phyloP scores from a whole-genome alignment of 2,888 invertebrate genomes.

The Polydrusus cervinus region DNA sequence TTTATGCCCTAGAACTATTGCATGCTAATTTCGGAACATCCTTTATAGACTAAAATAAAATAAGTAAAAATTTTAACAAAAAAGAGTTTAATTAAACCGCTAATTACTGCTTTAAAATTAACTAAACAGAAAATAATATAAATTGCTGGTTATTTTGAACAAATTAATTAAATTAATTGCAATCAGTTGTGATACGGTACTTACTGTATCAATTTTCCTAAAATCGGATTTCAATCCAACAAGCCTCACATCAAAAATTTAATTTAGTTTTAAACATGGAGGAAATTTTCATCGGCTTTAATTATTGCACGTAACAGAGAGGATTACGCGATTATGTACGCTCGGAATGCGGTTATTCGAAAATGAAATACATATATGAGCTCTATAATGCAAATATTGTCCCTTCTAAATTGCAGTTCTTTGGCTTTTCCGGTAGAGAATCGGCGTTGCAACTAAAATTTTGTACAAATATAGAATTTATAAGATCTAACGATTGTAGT shows the following conservation, averaged over 20 bases:
- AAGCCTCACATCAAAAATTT: conserved; percentile 10
- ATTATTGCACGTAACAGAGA: conserved; percentile 33
- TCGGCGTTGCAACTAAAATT: too few species aligned
- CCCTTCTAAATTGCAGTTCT: background rate
- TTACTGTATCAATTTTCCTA: background rate
- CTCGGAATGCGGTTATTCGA: conserved; percentile 35
- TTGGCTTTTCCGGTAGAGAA: background rate
- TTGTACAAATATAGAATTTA: too few species aligned
- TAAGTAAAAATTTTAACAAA: too few species aligned
- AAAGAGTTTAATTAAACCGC: too few species aligned
- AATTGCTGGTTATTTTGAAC: background rate
- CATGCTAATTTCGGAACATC: too few species aligned
- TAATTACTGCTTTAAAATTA: too few species aligned
- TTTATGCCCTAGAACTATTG: too few species aligned
- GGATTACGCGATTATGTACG: conserved; percentile 20
- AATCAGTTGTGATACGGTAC: background rate
- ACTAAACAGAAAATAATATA: background rate
- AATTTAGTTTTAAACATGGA: conserved; percentile 12
- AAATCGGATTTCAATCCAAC: conserved; percentile 13
- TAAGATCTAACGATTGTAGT: too few species aligned
- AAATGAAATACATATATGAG: conserved; percentile 16
- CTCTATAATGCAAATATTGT: conserved; percentile 8
- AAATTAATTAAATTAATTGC: conserved; percentile 3
- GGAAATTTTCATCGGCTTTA: conserved; percentile 26
- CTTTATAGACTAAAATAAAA: too few species aligned